Evolutionary conservation across 2,797 vertebrate species (phyloP).

Genomic region (Crocidura indochinensis): DNA sequence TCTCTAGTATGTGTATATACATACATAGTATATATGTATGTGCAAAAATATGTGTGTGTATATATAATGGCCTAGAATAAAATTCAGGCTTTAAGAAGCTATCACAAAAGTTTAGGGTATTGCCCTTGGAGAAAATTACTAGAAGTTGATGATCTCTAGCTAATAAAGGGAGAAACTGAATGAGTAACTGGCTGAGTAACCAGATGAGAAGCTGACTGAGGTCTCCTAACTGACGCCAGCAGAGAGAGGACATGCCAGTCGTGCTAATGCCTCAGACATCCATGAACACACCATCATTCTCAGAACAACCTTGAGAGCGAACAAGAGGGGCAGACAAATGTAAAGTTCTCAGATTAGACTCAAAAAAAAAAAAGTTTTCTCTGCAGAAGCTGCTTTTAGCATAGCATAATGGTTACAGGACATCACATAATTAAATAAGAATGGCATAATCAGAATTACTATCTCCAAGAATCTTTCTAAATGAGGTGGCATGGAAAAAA

Average conservation of each 20-base stretch:
- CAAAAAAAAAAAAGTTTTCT: conserved; percentile 76
- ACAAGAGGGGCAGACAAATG: conserved; percentile 76
- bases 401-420: conserved; percentile 71
- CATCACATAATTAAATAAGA: conserved; percentile 84
- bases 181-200: no score
- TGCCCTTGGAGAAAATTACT: conserved; percentile 21
- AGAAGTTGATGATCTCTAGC: conserved; percentile 50
- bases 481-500: conserved; percentile 5
- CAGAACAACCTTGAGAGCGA: conserved; percentile 84
- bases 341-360: conserved; percentile 69
- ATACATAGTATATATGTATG: no score
- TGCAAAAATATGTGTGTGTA: no score
- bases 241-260: rapidly evolving
- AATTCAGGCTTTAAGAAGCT: conserved; percentile 57
- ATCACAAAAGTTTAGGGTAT: not conserved
- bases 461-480: conserved; percentile 74
- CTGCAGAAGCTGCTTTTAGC: conserved; percentile 80
- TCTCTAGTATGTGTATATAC: no score
- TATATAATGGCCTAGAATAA: not conserved
- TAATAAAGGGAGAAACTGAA: conserved; percentile 48
- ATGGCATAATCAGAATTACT: conserved; percentile 77
- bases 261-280: conserved; percentile 64
- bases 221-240: conserved; percentile 64
- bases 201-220: not conserved
- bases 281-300: conserved; percentile 78